Evolutionary conservation across 2,888 invertebrate genomes (phyloP).

Genomic region (Dolomedes plantarius): DNA sequence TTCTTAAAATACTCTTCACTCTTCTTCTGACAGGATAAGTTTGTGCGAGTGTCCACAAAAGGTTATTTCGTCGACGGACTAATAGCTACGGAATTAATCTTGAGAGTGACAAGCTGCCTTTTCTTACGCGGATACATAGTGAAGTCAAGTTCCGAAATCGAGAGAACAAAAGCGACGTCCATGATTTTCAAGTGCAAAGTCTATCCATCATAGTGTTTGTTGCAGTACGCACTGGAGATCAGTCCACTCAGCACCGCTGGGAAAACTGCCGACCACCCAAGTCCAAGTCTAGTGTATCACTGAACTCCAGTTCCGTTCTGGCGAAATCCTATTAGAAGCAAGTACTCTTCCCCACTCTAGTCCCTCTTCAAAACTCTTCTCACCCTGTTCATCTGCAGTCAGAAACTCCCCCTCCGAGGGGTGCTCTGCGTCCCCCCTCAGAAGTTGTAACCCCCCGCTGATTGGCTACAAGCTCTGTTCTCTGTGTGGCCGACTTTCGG

Average conservation of each 20-base stretch:
- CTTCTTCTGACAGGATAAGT: no score
- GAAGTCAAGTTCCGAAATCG: not conserved
- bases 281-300: constrained; percentile 8
- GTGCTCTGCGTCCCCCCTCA: not conserved
- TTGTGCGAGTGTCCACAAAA: no score
- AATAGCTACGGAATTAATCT: no score
- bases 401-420: not conserved
- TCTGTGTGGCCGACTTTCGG: constrained; percentile 29
- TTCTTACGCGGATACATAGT: no score
- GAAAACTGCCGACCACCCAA: not conserved
- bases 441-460: constrained; percentile 17
- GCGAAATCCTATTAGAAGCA: constrained; percentile 21
- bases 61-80: no score
- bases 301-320: not conserved
- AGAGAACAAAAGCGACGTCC: not conserved
- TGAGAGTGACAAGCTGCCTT: no score
- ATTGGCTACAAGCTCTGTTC: constrained; percentile 1
- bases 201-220: not conserved
- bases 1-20: no score
- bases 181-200: not conserved
- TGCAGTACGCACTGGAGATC: not conserved
- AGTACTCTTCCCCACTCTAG: constrained; percentile 18
- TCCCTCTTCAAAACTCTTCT: constrained; percentile 26
- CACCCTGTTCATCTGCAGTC: constrained; percentile 38
- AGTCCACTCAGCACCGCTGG: not conserved